A percentile compares a stretch with the other conserved stretches of the same genome.
Conservation (phyloP, 2,797 vertebrate species). For the Lithobates sylvaticus region DNA sequence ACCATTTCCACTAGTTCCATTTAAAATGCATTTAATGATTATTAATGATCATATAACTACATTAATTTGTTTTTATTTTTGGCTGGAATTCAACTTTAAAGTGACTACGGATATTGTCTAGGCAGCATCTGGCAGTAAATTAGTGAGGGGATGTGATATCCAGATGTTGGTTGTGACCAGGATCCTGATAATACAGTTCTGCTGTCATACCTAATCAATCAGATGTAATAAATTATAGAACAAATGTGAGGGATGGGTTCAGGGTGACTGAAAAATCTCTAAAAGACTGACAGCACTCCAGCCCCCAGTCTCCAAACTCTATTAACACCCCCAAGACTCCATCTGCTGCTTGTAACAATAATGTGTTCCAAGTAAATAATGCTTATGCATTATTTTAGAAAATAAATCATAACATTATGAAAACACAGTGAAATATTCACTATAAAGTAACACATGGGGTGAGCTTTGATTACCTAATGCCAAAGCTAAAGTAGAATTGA, state of each 20-base stretch:
- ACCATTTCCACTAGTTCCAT: too few relatives aligned
- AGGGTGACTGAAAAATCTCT: slow-evolving; percentile 35
- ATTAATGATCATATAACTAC: too few relatives aligned
- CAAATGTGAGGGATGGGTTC: slow-evolving; percentile 11
- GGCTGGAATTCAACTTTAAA: too few relatives aligned
- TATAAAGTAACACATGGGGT: slow-evolving; percentile 15
- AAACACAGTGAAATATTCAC: slow-evolving; percentile 15
- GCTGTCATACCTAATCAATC: slow-evolving; percentile 57
- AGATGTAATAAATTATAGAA: slow-evolving; percentile 37
- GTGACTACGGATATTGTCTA: not conserved
- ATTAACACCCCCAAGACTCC: slow-evolving; percentile 23
- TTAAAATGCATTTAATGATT: too few relatives aligned
- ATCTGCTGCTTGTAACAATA: not conserved
- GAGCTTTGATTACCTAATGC: slow-evolving; percentile 35
- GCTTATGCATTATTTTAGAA: not conserved
- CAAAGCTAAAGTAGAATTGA: slow-evolving; percentile 41
- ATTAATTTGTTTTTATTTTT: too few relatives aligned
- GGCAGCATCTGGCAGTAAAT: slow-evolving; percentile 50
- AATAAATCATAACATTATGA: not conserved
- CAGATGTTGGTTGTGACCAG: slow-evolving; percentile 49
- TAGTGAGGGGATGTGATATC: slow-evolving; percentile 41
- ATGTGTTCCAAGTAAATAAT: not conserved
- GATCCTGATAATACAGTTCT: slow-evolving; percentile 38
- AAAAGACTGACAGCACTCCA: slow-evolving; percentile 39
- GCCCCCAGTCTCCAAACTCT: slow-evolving; percentile 26